Conservation (phyloP, 2,888 invertebrate species). For the Bembecia ichneumoniformis region DNA sequence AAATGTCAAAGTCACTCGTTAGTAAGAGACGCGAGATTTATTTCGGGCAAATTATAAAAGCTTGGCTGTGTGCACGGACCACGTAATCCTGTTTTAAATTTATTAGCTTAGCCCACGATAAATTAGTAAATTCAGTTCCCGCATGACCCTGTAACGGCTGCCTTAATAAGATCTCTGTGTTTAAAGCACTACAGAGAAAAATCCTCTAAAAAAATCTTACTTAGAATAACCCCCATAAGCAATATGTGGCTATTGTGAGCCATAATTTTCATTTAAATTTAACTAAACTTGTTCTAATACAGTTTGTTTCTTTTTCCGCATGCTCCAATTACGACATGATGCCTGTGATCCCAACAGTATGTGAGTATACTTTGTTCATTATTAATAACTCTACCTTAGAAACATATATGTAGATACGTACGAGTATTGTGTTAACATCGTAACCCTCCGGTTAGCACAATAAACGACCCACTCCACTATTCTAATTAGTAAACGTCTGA, state of each 20-base stretch:
- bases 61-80: constrained; percentile 57
- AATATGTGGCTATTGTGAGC: neutral
- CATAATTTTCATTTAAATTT: neutral
- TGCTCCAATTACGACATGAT: constrained; percentile 19
- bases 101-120: constrained; percentile 65
- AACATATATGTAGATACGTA: constrained; percentile 1
- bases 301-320: constrained; percentile 27
- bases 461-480: constrained; percentile 18
- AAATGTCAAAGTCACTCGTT: constrained; percentile 34
- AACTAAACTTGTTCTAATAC: constrained; percentile 6
- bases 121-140: constrained; percentile 63
- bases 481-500: constrained; percentile 23
- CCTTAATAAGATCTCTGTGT: constrained; percentile 39
- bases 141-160: constrained; percentile 57
- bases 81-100: constrained; percentile 68
- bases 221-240: neutral
- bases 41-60: constrained; percentile 62
- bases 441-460: constrained; percentile 15
- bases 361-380: constrained; percentile 34
- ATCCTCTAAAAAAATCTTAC: too few relatives aligned
- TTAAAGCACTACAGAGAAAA: constrained; percentile 22
- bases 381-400: neutral
- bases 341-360: constrained; percentile 37
- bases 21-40: constrained; percentile 51
- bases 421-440: neutral